A percentile compares a stretch with the other conserved stretches of the same genome.
Evolutionary conservation across 2,888 invertebrate species (phyloP).

Genomic region (Scaptomyza caliginosa): DNA sequence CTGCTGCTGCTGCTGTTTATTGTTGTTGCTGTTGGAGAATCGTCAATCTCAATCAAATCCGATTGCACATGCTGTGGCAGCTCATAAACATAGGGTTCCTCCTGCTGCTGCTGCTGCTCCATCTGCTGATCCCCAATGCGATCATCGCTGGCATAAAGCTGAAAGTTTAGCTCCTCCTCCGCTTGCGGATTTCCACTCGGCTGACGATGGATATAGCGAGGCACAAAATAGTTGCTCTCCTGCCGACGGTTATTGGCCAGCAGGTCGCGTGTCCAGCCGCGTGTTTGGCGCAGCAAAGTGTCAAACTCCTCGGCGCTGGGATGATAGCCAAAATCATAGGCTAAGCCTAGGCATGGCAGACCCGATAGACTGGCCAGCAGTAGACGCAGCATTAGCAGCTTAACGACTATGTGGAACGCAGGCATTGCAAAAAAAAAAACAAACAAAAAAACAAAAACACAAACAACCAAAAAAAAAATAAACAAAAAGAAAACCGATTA

Average conservation of each 20-base stretch:
- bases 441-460: background rate
- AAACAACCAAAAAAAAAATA: background rate
- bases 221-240: conserved; percentile 56
- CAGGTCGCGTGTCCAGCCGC: conserved; percentile 75
- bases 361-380: conserved; percentile 52
- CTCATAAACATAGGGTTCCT: conserved; percentile 48
- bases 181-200: conserved; percentile 12
- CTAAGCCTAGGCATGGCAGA: conserved; percentile 22
- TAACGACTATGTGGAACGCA: conserved; percentile 57
- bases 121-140: conserved; percentile 2
- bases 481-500: background rate
- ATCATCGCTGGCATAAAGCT: conserved; percentile 52
- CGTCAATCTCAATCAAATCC: conserved; percentile 47
- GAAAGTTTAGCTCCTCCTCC: conserved; percentile 60
- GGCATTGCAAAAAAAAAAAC: conserved; percentile 46
- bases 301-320: conserved; percentile 82
- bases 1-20: background rate
- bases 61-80: conserved; percentile 50
- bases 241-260: conserved; percentile 55
- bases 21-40: conserved; percentile 9
- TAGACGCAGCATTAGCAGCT: conserved; percentile 63
- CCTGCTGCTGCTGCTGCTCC: conserved; percentile 11
- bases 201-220: conserved; percentile 65
- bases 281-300: conserved; percentile 66
- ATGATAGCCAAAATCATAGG: conserved; percentile 81